Percentiles rank a stretch among this genome's conserved stretches.
Conservation (phyloP, 2,888 invertebrate genomes). For the Tipula vernalis region DNA sequence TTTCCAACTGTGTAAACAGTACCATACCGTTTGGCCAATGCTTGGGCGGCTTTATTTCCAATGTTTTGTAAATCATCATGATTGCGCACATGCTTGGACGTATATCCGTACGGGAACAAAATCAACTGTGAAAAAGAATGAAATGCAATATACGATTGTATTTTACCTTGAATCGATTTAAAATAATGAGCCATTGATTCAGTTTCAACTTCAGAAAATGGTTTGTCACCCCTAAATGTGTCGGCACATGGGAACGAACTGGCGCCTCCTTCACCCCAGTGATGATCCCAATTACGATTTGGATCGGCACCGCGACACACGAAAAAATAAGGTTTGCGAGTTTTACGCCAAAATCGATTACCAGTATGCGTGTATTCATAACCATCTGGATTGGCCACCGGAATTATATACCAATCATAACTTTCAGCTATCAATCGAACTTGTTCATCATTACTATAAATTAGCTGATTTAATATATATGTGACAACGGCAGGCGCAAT, state of each 20-base stretch:
- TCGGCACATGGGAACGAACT: conserved; percentile 40
- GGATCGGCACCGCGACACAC: conserved; percentile 43
- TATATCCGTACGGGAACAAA: conserved; percentile 48
- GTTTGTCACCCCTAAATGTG: conserved; percentile 45
- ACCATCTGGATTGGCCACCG: conserved; percentile 36
- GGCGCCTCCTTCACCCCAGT: conserved; percentile 44
- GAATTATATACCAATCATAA: conserved; percentile 62
- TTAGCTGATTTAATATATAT: conserved; percentile 28
- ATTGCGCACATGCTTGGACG: conserved; percentile 21
- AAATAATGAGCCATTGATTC: too few species aligned
- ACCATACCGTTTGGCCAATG: conserved; percentile 23
- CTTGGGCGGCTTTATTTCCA: conserved; percentile 28
- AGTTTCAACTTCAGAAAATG: too few species aligned
- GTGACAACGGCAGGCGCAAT: conserved; percentile 29
- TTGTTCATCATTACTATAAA: conserved; percentile 28
- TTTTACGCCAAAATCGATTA: conserved; percentile 71
- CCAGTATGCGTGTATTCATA: conserved; percentile 53
- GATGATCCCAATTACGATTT: conserved; percentile 34
- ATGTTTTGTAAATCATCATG: conserved; percentile 31
- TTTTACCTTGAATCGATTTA: conserved; percentile 44
- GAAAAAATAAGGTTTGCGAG: conserved; percentile 39
- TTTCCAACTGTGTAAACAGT: conserved; percentile 30
- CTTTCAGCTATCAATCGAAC: conserved; percentile 29
- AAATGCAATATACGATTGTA: conserved; percentile 43
- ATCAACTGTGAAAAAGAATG: conserved; percentile 57